phyloP scores from a whole-genome alignment of 2,797 vertebrate genomes.

The Tragopan temminckii region DNA sequence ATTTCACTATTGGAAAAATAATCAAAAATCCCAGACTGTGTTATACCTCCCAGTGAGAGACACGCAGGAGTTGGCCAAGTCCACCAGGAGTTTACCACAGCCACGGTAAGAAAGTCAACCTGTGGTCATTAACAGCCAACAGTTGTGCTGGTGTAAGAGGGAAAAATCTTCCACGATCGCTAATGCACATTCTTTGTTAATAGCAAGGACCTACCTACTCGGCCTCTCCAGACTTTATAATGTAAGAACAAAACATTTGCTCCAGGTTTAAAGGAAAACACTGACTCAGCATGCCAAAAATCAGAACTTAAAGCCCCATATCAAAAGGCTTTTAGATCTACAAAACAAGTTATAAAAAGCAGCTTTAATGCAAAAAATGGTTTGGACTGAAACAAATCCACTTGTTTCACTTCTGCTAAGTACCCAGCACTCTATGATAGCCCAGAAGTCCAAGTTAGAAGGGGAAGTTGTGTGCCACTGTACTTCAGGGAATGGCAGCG shows the following conservation, averaged over 20 bases:
- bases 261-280: neutral
- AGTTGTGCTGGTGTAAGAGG: neutral
- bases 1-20: neutral
- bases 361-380: slow-evolving; percentile 34
- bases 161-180: neutral
- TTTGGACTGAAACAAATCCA: slow-evolving; percentile 30
- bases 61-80: neutral
- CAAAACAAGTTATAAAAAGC: slow-evolving; percentile 57
- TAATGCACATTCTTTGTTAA: neutral
- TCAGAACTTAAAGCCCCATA: neutral
- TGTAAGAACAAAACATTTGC: neutral
- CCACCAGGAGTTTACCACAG: neutral
- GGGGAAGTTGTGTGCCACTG: neutral
- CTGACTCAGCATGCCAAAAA: neutral
- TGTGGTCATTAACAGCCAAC: neutral
- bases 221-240: neutral
- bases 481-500: neutral
- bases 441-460: neutral
- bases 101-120: neutral
- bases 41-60: neutral
- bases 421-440: neutral
- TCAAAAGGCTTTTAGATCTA: slow-evolving; percentile 43
- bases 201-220: neutral
- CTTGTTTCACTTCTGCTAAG: neutral
- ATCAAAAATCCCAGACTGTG: neutral